These are phyloP conservation scores for Coelopa frigida DNA, from an alignment of 1,140 invertebrate genomes.

Conservation along the genomic window DNA sequence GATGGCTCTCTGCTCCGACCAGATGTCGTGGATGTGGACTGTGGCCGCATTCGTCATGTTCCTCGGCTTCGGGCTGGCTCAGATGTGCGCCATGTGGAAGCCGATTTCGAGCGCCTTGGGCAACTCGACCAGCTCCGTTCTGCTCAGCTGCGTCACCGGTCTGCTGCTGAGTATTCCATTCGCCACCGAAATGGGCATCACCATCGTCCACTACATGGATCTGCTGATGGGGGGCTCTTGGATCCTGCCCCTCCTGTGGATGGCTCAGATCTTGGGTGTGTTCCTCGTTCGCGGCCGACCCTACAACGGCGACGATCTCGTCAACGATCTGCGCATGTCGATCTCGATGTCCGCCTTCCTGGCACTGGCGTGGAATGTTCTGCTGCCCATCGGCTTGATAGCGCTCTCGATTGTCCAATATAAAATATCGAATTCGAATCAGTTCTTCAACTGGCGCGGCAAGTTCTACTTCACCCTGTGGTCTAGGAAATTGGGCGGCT, in stretches of 20 bases:
- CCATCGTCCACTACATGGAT: conserved; percentile 77
- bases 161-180: conserved; percentile 80
- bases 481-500: conserved; percentile 66
- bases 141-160: conserved; percentile 75
- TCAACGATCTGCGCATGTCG: conserved; percentile 54
- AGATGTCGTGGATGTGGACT: conserved; percentile 62
- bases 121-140: conserved; percentile 79
- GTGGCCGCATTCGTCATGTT: conserved; percentile 78
- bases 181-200: conserved; percentile 80
- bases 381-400: conserved; percentile 68
- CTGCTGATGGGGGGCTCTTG: conserved; percentile 73
- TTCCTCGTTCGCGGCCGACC: conserved; percentile 77
- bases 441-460: conserved; percentile 42
- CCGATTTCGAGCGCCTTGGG: conserved; percentile 62
- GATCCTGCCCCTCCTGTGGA: conserved; percentile 77
- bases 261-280: conserved; percentile 67
- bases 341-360: conserved; percentile 61
- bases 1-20: conserved; percentile 55
- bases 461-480: conserved; percentile 65
- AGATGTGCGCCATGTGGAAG: conserved; percentile 57
- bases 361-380: conserved; percentile 83
- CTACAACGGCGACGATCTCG: conserved; percentile 74
- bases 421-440: conserved; percentile 37
- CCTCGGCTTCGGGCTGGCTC: conserved; percentile 78
- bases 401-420: conserved; percentile 49